Evolutionary conservation across 2,113 vertebrate genomes (phyloP).

Genomic region (Typhlomys cinereus): DNA sequence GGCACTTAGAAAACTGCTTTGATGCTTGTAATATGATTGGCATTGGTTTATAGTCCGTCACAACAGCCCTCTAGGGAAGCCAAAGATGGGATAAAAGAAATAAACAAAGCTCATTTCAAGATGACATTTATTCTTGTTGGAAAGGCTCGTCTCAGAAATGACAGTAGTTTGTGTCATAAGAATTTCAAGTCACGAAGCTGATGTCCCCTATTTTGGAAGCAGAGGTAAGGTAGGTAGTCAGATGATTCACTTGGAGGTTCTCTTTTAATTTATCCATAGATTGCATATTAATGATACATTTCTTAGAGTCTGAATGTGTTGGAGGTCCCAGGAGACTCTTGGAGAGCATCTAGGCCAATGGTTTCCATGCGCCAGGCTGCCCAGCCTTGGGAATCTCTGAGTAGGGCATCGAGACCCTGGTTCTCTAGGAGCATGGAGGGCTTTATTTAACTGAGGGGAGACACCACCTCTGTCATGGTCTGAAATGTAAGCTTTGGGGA

Average conservation of each 20-base stretch:
- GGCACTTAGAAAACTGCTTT: not conserved
- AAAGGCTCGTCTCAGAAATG: not conserved
- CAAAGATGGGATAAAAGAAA: not conserved
- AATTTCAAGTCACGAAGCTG: not conserved
- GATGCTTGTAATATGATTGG: not conserved
- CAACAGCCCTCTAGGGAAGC: not conserved
- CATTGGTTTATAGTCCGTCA: not conserved
- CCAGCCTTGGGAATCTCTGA: not conserved
- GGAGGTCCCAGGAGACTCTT: not conserved
- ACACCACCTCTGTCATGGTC: too few relatives aligned
- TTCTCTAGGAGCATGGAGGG: not conserved
- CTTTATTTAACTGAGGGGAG: not conserved
- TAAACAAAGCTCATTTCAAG: not conserved
- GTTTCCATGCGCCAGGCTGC: not conserved
- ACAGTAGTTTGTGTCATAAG: not conserved
- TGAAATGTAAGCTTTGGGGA: too few relatives aligned
- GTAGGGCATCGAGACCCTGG: not conserved
- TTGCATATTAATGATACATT: not conserved
- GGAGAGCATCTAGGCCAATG: not conserved
- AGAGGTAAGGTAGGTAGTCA: not conserved
- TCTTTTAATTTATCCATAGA: not conserved
- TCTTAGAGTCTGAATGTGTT: not conserved
- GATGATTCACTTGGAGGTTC: not conserved
- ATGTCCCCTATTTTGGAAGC: conserved; percentile 5
- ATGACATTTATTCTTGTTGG: not conserved